Percentiles rank a stretch among this genome's conserved stretches.
phyloP scores from a whole-genome alignment of 2,113 vertebrate species.

The Anseranas semipalmata region DNA sequence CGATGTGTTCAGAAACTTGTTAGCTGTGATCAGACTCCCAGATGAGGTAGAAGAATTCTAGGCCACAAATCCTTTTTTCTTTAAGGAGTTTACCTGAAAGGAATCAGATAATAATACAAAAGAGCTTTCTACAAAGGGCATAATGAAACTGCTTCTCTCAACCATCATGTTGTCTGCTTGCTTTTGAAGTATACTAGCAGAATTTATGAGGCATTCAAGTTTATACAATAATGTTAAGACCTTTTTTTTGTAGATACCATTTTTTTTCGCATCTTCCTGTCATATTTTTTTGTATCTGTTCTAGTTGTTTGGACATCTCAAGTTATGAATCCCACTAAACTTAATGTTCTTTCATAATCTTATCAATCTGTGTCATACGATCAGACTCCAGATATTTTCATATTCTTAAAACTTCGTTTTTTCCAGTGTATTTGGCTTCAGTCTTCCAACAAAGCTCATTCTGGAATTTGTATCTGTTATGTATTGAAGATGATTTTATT shows the following conservation, averaged over 20 bases:
- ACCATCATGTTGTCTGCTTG: background rate
- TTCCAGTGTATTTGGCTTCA: background rate
- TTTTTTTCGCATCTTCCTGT: background rate
- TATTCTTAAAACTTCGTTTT: background rate
- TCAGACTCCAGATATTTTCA: background rate
- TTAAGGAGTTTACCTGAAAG: background rate
- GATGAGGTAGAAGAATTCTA: background rate
- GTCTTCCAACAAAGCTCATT: background rate
- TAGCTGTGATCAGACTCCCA: background rate
- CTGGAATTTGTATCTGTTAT: background rate
- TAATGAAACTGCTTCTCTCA: background rate
- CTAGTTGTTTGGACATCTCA: background rate
- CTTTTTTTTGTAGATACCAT: background rate
- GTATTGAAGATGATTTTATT: background rate
- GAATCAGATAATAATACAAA: background rate
- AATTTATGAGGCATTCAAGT: background rate
- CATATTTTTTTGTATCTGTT: background rate
- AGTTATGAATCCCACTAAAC: background rate
- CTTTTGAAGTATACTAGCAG: background rate
- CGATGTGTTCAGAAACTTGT: background rate
- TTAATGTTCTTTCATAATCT: background rate
- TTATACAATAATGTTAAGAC: background rate
- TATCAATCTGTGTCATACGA: background rate
- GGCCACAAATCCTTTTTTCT: background rate
- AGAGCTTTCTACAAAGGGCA: background rate